Evolutionary conservation across 2,113 vertebrate genomes (phyloP).

Genomic region (Calyptommatus sinebrachiatus): DNA sequence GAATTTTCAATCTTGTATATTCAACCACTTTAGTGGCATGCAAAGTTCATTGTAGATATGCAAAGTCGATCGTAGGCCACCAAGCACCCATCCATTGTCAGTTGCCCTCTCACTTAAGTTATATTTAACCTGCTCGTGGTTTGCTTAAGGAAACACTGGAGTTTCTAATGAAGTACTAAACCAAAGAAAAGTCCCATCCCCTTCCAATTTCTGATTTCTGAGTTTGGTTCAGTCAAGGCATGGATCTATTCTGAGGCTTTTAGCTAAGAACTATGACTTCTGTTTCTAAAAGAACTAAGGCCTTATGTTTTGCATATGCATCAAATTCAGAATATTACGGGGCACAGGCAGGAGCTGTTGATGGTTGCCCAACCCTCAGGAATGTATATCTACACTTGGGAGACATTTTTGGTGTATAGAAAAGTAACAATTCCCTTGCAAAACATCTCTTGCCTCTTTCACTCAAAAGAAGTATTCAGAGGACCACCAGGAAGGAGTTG

Average conservation of each 20-base stretch:
- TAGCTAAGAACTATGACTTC: neutral
- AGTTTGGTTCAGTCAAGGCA: too few relatives aligned
- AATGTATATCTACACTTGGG: neutral
- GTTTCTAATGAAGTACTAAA: too few relatives aligned
- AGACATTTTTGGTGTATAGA: neutral
- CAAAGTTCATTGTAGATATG: too few relatives aligned
- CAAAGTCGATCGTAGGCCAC: too few relatives aligned
- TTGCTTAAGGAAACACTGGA: too few relatives aligned
- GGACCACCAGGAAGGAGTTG: constrained; percentile 37
- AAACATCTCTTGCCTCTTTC: neutral
- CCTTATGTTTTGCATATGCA: neutral
- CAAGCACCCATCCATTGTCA: too few relatives aligned
- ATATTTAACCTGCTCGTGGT: too few relatives aligned
- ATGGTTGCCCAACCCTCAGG: neutral
- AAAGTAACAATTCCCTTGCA: neutral
- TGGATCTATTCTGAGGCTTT: neutral
- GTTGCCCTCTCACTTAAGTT: too few relatives aligned
- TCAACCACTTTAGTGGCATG: too few relatives aligned
- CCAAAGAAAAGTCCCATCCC: too few relatives aligned
- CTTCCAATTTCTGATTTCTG: too few relatives aligned
- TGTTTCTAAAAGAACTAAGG: neutral
- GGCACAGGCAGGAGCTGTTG: neutral
- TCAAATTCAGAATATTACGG: neutral
- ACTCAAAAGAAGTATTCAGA: constrained; percentile 32
- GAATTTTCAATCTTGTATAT: too few relatives aligned